Evolutionary conservation across 2,113 vertebrate genomes (phyloP).

Genomic region (Dryoscopus gambensis): DNA sequence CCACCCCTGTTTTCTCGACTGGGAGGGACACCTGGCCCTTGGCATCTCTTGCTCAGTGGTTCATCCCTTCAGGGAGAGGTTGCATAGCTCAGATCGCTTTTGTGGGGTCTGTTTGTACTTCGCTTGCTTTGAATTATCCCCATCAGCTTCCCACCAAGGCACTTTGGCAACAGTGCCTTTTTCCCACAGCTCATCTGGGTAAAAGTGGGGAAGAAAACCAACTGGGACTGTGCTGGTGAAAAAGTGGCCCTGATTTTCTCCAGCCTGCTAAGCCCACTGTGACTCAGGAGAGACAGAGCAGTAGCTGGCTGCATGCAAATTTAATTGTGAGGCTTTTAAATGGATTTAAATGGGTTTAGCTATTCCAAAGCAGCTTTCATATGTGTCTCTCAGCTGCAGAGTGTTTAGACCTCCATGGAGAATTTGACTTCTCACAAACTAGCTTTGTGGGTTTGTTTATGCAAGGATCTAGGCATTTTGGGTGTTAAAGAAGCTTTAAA

Average conservation of each 20-base stretch:
- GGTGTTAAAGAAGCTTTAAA: constrained; percentile 3
- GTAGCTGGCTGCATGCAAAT: not conserved
- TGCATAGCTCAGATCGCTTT: not conserved
- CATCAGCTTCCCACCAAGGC: not conserved
- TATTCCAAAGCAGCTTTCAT: constrained; percentile 36
- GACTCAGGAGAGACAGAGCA: not conserved
- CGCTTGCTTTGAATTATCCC: not conserved
- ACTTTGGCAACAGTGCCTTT: not conserved
- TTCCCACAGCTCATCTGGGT: not conserved
- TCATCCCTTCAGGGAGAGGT: not conserved
- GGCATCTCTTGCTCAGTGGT: not conserved
- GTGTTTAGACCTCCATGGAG: not conserved
- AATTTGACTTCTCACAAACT: constrained; percentile 4
- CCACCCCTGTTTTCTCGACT: fast-evolving
- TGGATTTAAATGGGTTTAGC: constrained; percentile 40
- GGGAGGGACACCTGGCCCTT: not conserved
- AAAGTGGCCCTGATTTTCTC: not conserved
- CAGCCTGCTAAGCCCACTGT: not conserved
- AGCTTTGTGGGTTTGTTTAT: constrained; percentile 8
- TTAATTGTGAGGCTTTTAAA: constrained; percentile 28
- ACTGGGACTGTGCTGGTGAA: not conserved
- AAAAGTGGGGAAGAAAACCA: not conserved
- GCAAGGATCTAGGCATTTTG: not conserved
- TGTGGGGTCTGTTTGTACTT: not conserved
- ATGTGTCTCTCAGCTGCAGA: not conserved